These are phyloP conservation scores for Fulmarus glacialis DNA, from an alignment of 2,113 vertebrate species.

Conservation along the genomic window DNA sequence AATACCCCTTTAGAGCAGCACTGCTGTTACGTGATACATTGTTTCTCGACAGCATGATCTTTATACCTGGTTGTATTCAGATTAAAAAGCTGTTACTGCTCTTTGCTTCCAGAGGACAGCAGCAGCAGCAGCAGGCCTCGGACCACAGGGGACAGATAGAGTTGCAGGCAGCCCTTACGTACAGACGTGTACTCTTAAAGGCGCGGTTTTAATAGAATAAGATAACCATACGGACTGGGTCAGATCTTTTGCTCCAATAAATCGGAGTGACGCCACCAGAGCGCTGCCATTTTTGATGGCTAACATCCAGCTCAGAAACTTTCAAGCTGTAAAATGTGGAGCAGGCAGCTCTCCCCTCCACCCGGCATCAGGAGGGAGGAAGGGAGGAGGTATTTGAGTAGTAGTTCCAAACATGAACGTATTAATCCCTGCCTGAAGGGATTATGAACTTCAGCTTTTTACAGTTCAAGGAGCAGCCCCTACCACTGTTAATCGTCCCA, in stretches of 20 bases:
- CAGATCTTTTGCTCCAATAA: not conserved
- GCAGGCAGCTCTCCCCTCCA: not conserved
- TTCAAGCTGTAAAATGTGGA: not conserved
- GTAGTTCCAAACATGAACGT: not conserved
- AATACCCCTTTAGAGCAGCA: not conserved
- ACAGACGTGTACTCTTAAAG: not conserved
- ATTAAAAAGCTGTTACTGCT: not conserved
- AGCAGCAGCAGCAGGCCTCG: not conserved
- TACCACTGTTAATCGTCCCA: not conserved
- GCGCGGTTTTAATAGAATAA: not conserved
- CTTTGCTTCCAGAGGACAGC: not conserved
- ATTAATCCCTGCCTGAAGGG: not conserved
- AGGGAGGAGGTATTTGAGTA: not conserved
- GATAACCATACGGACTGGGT: rapidly evolving
- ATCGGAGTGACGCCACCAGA: rapidly evolving
- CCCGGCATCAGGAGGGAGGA: rapidly evolving
- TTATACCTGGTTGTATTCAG: not conserved
- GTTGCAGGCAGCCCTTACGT: not conserved
- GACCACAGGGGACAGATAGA: not conserved
- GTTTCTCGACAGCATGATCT: not conserved
- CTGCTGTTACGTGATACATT: not conserved
- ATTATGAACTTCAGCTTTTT: not conserved
- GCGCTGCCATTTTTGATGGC: not conserved
- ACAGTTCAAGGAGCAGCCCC: not conserved
- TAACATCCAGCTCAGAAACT: not conserved